These are phyloP conservation scores for Mimumesa dahlbomi DNA, from an alignment of 2,888 invertebrate genomes.

Conservation along the genomic window DNA sequence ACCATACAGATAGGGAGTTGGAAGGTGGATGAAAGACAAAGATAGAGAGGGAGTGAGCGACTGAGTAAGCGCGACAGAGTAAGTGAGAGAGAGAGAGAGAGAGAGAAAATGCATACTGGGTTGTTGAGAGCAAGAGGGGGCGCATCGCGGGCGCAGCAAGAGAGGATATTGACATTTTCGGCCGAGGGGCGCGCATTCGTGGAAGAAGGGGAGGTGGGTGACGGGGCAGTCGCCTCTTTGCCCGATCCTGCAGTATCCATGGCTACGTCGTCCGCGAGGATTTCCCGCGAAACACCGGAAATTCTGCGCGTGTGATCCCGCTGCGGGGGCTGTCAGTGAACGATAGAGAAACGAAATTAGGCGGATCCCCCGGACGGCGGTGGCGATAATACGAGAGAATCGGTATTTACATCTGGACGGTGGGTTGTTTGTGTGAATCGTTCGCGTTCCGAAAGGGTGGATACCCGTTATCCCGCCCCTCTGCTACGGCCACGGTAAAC, in stretches of 20 bases:
- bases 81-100: constrained; percentile 29
- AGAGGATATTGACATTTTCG: constrained; percentile 79
- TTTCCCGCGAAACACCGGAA: constrained; percentile 65
- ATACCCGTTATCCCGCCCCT: constrained; percentile 50
- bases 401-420: constrained; percentile 27
- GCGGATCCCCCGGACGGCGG: too few relatives aligned
- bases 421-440: constrained; percentile 49
- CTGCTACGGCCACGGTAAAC: constrained; percentile 32
- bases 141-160: constrained; percentile 72
- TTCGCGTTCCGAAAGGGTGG: constrained; percentile 52
- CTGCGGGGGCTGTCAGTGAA: constrained; percentile 9
- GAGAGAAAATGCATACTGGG: constrained; percentile 47
- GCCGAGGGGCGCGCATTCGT: constrained; percentile 76
- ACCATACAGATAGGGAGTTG: background rate
- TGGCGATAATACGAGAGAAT: constrained; percentile 4
- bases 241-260: constrained; percentile 72
- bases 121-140: constrained; percentile 56
- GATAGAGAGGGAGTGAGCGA: constrained; percentile 18
- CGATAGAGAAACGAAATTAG: too few relatives aligned
- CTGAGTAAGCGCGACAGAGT: constrained; percentile 11
- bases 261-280: constrained; percentile 69
- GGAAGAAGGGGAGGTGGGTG: constrained; percentile 62
- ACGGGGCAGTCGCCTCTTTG: constrained; percentile 67
- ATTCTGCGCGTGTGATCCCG: constrained; percentile 46
- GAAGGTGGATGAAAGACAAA: constrained; percentile 26